A percentile compares a stretch with the other conserved stretches of the same genome.
Evolutionary conservation across 2,797 vertebrate genomes (phyloP).

Genomic region (Acipenser oxyrinchus): DNA sequence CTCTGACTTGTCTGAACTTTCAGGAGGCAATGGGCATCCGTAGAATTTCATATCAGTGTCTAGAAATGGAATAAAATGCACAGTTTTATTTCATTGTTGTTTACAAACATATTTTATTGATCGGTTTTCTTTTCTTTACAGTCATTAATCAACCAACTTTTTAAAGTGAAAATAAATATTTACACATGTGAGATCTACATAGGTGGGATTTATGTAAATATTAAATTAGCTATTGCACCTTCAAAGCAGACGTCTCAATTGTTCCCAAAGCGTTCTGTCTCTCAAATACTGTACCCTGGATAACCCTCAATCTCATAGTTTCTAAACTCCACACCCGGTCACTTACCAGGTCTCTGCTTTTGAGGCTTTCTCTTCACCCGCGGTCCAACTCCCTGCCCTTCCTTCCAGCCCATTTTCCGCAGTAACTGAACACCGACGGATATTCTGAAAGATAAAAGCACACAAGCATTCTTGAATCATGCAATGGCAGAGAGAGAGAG

Average conservation of each 20-base stretch:
- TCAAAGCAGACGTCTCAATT: no score
- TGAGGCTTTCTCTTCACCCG: slow-evolving; percentile 75
- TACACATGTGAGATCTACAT: no score
- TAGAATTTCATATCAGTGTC: slow-evolving; percentile 54
- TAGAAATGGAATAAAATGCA: slow-evolving; percentile 19
- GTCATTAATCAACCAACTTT: no score
- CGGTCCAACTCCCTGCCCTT: slow-evolving; percentile 89
- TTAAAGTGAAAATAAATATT: neutral
- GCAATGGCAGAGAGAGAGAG: no score
- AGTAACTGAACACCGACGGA: slow-evolving; percentile 82
- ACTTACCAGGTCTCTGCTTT: slow-evolving; percentile 61
- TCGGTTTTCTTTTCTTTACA: no score
- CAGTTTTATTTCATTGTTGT: no score
- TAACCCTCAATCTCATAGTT: no score
- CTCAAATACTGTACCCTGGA: no score
- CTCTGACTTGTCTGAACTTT: slow-evolving; percentile 73
- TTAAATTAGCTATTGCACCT: no score
- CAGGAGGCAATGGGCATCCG: slow-evolving; percentile 58
- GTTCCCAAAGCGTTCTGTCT: no score
- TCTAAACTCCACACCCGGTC: neutral
- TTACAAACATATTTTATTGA: no score
- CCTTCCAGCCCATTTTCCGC: slow-evolving; percentile 89
- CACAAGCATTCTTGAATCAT: neutral
- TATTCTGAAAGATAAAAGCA: slow-evolving; percentile 49
- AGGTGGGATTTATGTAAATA: no score